Evolutionary conservation across 1,140 invertebrate species (phyloP), one percentile per base, ranked within the genome.

Genomic region (Meloidogyne exigua): DNA sequence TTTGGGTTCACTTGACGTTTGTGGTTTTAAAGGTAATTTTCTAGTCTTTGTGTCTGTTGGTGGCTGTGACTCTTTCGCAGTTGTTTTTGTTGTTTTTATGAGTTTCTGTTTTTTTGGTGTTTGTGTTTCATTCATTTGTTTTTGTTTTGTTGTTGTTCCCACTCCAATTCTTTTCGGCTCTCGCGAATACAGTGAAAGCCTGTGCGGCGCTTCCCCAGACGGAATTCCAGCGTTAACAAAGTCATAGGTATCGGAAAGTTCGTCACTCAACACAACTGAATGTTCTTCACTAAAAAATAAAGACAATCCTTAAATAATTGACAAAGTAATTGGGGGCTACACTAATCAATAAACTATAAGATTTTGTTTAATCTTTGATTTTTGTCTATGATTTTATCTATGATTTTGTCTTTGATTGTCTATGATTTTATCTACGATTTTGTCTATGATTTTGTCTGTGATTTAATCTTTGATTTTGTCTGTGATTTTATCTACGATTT

Each of bases 131-230:
- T 32, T 32, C 70, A 13, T 26, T 9, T 3, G 70, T 36, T 49
- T 71, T 62, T 65, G 25, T 36, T 44, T n/a, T 57, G 42, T 44
- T 18, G 62, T n/a, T 81, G 70, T 57, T n/a, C 18, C 18, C 4
- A 0, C 44, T n/a, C 80, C 81, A 62, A 81, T 42, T 26, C 79
- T 67, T 25, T 75, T 81, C 23, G 79, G 79, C 25, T 80, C 79
- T 0, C 66, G 57, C 26, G 81, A 32, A 63, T 80, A 80, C n/a
- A 80, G 21, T 21, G 79, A 71, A 44, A 80, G 83, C 26, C 65
- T 25, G 1, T 80, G 79, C 2, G 80, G 79, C 5, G 74, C 67
- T 26, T 80, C 79, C 15, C 36, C 39, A 13, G 77, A 76, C 2
- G 80, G 81, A 1, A 32, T 67, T 67, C 44, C 67, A 72, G 26